phyloP scores from a whole-genome alignment of 37 sponge, comb jelly and placozoan species.

The Bolinopsis microptera region DNA sequence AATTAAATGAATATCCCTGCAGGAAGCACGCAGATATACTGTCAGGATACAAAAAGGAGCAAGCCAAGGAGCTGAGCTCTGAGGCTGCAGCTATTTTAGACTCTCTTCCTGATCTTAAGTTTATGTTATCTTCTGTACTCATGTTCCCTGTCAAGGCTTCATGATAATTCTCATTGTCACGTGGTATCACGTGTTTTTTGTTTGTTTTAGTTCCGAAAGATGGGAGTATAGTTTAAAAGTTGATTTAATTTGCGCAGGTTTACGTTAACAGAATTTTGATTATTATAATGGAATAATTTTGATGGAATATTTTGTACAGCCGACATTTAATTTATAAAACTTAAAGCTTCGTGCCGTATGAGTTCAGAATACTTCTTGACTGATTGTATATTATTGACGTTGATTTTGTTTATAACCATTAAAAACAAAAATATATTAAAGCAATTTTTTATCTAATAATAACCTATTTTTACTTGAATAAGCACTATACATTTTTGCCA shows the following conservation, averaged over 20 bases:
- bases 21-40: conserved; percentile 42
- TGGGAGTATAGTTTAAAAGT: too few species aligned
- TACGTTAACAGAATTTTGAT: background rate
- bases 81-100: conserved; percentile 25
- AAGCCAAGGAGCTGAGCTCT: background rate
- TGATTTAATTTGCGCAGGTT: too few species aligned
- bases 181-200: too few species aligned
- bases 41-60: conserved; percentile 13
- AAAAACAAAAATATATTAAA: background rate
- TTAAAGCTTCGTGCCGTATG: background rate
- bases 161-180: background rate
- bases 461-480: too few species aligned
- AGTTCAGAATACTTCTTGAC: background rate
- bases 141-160: conserved; percentile 48
- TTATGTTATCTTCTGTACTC: conserved; percentile 62
- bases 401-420: background rate
- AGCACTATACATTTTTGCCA: too few species aligned
- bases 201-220: too few species aligned
- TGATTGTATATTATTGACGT: background rate
- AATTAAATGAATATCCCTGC: background rate
- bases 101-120: conserved; percentile 49
- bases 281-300: background rate
- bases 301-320: background rate
- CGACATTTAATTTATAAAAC: background rate
- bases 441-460: too few species aligned